Base-by-base conservation (phyloP, 30 jellyfish, hydroid and myxozoan species). In the Aurelia coerulea region DNA sequence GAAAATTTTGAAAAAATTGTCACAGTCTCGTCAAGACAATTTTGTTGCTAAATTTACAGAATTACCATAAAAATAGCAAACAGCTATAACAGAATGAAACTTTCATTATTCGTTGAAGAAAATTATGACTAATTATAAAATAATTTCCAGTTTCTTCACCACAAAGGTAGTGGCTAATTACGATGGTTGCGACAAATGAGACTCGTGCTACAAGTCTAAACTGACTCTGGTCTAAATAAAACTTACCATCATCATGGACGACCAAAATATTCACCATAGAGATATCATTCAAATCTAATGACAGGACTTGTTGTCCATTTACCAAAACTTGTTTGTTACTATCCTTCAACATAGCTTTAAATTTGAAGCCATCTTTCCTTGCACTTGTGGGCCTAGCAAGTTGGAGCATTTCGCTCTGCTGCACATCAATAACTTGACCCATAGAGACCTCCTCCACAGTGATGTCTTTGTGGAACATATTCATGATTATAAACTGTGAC, bases 401-500 rank as follows among this genome's bases (percentile, higher is more conserved):
- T 66, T 89, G 97, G 60, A 76, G 62, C 97, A 94, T 94, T 64
- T 90, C 96, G 63, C 96, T 96, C 65, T 85, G 92, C 83, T 90
- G 97, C 14, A 94, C 89, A 70, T 94, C 99, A 58, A 84, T 51
- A 6, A 49, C 52, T 46, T 83, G 93, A 6, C 78, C 86, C 17
- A 95, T 62, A 0, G 95, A 90, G 4, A 52, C 62, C 74, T 89
- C 97, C 68, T 96, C 81, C 32, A 94, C 79, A 18, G 99, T 94
- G 10, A 94, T 88, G 78, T 94, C 99, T 37, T 85, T 86, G 59
- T 94, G 93, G 35, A 90, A 49, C 97, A 94, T 94, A 86, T 94
- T 94, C 77, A 97, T 92, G 50, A 86, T 62, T 9, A 94, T 85
- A 52, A 94, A 87, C 64, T 80, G 96, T 17, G 96, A 67, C 62